Percentiles rank a stretch among this genome's conserved stretches.
These are phyloP conservation scores for Philypnodon macrostomus DNA, from an alignment of 2,797 vertebrate genomes.

Conservation along the genomic window DNA sequence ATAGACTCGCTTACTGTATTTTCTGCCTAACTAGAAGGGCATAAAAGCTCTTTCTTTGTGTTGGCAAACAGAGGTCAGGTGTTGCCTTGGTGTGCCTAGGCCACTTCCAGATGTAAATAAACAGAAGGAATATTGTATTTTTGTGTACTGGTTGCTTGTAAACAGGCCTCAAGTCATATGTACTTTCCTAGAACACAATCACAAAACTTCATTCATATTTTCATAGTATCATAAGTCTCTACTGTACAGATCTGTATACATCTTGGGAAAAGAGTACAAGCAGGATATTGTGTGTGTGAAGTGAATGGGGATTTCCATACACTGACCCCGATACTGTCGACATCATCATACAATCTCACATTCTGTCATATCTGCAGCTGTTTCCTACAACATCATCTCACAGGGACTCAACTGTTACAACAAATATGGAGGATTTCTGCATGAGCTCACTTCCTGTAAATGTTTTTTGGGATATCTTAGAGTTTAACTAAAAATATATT, in stretches of 20 bases:
- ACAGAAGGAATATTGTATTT: too few relatives aligned
- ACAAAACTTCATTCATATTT: too few relatives aligned
- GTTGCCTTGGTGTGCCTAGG: too few relatives aligned
- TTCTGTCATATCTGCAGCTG: conserved; percentile 23
- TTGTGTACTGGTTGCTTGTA: too few relatives aligned
- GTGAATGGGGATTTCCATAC: conserved; percentile 46
- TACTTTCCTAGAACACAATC: too few relatives aligned
- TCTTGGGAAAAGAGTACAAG: conserved; percentile 26
- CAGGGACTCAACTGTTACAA: conserved; percentile 17
- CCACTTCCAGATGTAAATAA: too few relatives aligned
- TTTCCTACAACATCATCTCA: conserved; percentile 1
- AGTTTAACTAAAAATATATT: background rate
- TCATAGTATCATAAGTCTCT: background rate
- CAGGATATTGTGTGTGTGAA: conserved; percentile 28
- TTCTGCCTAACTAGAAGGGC: too few relatives aligned
- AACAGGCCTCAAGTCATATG: too few relatives aligned
- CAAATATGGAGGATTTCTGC: conserved; percentile 17
- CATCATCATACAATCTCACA: conserved; percentile 11
- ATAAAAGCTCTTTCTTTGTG: too few relatives aligned
- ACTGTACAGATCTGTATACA: conserved; percentile 9
- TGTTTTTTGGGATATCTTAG: conserved; percentile 15
- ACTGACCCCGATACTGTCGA: conserved; percentile 13
- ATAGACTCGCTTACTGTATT: too few relatives aligned
- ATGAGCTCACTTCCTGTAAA: conserved; percentile 39
- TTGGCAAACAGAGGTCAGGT: too few relatives aligned